Evolutionary conservation across 2,113 vertebrate species (phyloP).

Genomic region (Paralichthys olivaceus): DNA sequence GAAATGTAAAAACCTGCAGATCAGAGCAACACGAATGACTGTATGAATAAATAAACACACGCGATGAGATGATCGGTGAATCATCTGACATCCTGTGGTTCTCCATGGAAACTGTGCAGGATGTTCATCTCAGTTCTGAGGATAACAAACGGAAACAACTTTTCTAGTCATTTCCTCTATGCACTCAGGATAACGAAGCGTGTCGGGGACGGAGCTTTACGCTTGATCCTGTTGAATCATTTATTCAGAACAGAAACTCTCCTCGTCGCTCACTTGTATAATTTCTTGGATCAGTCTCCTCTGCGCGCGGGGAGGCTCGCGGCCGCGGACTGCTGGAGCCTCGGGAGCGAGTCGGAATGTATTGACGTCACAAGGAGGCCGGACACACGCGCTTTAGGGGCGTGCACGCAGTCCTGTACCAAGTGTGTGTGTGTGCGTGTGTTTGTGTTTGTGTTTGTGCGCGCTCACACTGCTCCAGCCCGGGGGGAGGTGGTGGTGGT

Average conservation of each 20-base stretch:
- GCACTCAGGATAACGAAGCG: not conserved
- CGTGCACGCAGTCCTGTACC: not conserved
- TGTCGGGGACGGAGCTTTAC: too few relatives aligned
- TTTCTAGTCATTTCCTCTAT: not conserved
- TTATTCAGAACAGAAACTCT: not conserved
- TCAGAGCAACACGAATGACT: not conserved
- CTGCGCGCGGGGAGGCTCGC: constrained; percentile 30
- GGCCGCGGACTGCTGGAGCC: constrained; percentile 19
- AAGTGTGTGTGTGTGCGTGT: not conserved
- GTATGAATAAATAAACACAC: not conserved
- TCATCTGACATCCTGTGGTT: too few relatives aligned
- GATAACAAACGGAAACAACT: constrained; percentile 6
- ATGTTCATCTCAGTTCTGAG: not conserved
- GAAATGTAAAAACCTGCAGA: not conserved
- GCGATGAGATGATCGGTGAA: too few relatives aligned
- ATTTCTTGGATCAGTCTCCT: constrained; percentile 14
- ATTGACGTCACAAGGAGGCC: constrained; percentile 81
- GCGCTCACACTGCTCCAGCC: not conserved
- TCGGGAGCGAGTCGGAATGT: constrained; percentile 70
- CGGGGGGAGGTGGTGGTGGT: not conserved
- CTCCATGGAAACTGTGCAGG: too few relatives aligned
- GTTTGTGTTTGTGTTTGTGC: not conserved
- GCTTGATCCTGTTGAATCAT: not conserved
- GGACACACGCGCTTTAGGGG: constrained; percentile 14
- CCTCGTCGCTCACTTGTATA: constrained; percentile 3